Base-by-base conservation (phyloP, 92 coral and sea anemone genomes). In the Parazoanthus darwini region DNA sequence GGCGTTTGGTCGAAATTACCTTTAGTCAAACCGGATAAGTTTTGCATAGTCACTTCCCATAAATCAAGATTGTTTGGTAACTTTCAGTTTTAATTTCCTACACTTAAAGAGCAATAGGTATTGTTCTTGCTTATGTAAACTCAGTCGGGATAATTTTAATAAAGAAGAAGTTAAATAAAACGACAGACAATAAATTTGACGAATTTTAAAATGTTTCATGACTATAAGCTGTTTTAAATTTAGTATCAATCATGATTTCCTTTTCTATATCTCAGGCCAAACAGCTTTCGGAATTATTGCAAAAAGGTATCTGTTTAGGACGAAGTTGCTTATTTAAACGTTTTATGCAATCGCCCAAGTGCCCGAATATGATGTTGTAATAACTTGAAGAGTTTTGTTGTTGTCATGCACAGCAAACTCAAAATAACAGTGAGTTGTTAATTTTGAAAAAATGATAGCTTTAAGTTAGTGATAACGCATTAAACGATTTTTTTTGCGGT, bases 31-130 rank as follows among this genome's bases (percentile, higher is more conserved):
- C 87, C 87, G 87, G 87, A 84, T 71, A 84, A 59, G 33, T 16
- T 84, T 33, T 72, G 38, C 66, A 84, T 84, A 11, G 72, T 46
- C 79, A 84, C 78, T 84, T 84, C 87, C 87, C 67, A 68, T 84
- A 70, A 84, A 46, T 71, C 71, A 37, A 39, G 63, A 25, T 22
- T 84, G 72, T 71, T 84, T 84, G 77, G 23, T 18, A 46, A 84
- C 66, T 46, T 84, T 70, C 87, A 70, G 58, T 71, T 84, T 84
- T 84, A 84, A 84, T 84, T 84, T 84, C 87, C 87, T 84, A 71
- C 44, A 44, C 66, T 71, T 46, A 46, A 46, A 26, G 78, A 50
- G 67, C 43, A 71, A 37, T 71, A 65, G 79, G 79, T 35, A 70
- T 71, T 84, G 66, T 84, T 84, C 44, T 6, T 6, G 29, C 67